Base-by-base conservation (phyloP, 2,888 invertebrate genomes). In the Diplazon laetatorius region DNA sequence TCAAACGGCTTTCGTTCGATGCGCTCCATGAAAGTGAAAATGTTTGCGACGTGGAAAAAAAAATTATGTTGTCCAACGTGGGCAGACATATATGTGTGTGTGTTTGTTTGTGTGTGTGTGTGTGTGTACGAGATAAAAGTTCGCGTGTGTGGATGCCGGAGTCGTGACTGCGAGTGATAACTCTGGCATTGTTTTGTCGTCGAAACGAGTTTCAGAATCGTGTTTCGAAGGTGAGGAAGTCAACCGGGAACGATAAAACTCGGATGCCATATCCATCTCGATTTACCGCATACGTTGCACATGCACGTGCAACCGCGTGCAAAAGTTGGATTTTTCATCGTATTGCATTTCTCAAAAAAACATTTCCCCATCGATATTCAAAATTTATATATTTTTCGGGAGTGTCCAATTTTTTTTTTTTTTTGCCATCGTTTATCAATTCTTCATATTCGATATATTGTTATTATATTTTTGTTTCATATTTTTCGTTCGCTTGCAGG, bases 401-500 rank as follows among this genome's bases (percentile, higher is more conserved):
- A n/a, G n/a, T n/a, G n/a, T n/a, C n/a, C n/a, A n/a, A n/a, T n/a
- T n/a, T n/a, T n/a, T n/a, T n/a, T n/a, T n/a, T n/a, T n/a, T n/a
- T n/a, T n/a, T n/a, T n/a, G n/a, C n/a, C n/a, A n/a, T n/a, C n/a
- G n/a, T n/a, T n/a, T n/a, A n/a, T n/a, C n/a, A n/a, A n/a, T n/a
- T n/a, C n/a, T n/a, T n/a, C n/a, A n/a, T n/a, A n/a, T n/a, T n/a
- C n/a, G n/a, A n/a, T n/a, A n/a, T n/a, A n/a, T n/a, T n/a, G n/a
- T n/a, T n/a, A n/a, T n/a, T 30, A 30, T 30, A 30, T 30, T 30
- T 37, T 20, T 35, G 22, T 50, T 60, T 22, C 16, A 59, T 60
- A 37, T 18, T 48, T 22, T 52, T 8, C 8, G n/a, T 52, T 50
- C 12, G 22, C 78, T 91, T 92, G 71, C 93, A 98, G 97, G 98